Percentiles rank a stretch among this genome's conserved stretches.
These are phyloP conservation scores for Hoplodrina blanda DNA, from an alignment of 2,888 invertebrate species.

Conservation along the genomic window DNA sequence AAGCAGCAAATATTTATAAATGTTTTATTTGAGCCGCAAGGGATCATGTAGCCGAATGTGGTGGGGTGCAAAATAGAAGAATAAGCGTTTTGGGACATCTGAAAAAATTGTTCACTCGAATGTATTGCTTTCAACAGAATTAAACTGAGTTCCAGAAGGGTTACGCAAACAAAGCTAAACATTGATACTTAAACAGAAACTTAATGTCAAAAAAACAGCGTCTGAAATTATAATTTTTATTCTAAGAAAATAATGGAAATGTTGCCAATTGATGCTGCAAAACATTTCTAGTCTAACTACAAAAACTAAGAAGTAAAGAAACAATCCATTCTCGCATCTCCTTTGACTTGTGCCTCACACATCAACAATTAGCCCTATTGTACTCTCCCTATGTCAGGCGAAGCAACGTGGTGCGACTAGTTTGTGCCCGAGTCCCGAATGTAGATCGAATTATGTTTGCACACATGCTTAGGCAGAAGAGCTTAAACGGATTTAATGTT, in stretches of 20 bases:
- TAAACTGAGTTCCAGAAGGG: too few species aligned
- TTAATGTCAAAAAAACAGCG: too few species aligned
- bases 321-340: conserved; percentile 46
- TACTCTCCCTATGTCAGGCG: conserved; percentile 68
- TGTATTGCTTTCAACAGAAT: too few species aligned
- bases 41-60: conserved; percentile 69
- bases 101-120: too few species aligned
- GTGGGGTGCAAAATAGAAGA: conserved; percentile 46
- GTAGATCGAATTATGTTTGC: conserved; percentile 84
- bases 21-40: conserved; percentile 84
- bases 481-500: conserved; percentile 63
- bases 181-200: too few species aligned
- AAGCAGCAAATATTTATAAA: conserved; percentile 89
- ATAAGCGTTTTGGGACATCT: conserved; percentile 34
- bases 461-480: conserved; percentile 75
- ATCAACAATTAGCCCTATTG: conserved; percentile 79
- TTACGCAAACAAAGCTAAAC: too few species aligned
- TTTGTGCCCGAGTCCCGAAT: conserved; percentile 64
- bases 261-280: too few species aligned
- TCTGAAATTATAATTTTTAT: too few species aligned
- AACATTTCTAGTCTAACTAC: too few species aligned
- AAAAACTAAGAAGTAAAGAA: not conserved
- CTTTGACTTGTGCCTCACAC: conserved; percentile 55
- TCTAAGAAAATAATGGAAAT: too few species aligned
- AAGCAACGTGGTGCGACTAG: conserved; percentile 49